phyloP scores from a whole-genome alignment of 2,113 vertebrate genomes.

The Stegostoma tigrinum region DNA sequence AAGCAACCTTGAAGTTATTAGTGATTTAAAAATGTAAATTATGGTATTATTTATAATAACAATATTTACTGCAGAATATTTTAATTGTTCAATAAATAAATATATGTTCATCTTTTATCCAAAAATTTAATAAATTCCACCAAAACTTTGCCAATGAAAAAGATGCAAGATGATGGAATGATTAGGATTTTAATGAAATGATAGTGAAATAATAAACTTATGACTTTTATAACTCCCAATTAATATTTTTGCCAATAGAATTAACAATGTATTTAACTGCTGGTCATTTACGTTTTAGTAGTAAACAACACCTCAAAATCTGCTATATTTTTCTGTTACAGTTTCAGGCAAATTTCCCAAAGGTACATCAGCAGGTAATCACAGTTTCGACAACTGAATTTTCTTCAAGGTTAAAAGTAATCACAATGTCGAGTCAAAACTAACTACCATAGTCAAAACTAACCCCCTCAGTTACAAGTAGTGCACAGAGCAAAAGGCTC shows the following conservation, averaged over 20 bases:
- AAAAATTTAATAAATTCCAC: background rate
- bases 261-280: background rate
- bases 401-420: background rate
- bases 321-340: background rate
- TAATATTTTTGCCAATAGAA: background rate
- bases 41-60: background rate
- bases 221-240: background rate
- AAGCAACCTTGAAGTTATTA: background rate
- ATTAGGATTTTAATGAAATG: background rate
- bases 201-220: background rate
- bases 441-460: background rate
- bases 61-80: background rate
- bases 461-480: background rate
- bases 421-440: too few relatives aligned
- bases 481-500: background rate
- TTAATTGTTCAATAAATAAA: background rate
- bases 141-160: background rate
- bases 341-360: conserved; percentile 25
- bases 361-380: conserved; percentile 36
- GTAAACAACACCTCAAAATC: background rate
- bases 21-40: background rate
- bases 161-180: background rate
- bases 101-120: background rate
- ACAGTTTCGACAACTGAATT: background rate
- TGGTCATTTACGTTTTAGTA: background rate